Evolutionary conservation across 2,113 vertebrate genomes (phyloP), one percentile per base, ranked within the genome.

Genomic region (Sceloporus undulatus): DNA sequence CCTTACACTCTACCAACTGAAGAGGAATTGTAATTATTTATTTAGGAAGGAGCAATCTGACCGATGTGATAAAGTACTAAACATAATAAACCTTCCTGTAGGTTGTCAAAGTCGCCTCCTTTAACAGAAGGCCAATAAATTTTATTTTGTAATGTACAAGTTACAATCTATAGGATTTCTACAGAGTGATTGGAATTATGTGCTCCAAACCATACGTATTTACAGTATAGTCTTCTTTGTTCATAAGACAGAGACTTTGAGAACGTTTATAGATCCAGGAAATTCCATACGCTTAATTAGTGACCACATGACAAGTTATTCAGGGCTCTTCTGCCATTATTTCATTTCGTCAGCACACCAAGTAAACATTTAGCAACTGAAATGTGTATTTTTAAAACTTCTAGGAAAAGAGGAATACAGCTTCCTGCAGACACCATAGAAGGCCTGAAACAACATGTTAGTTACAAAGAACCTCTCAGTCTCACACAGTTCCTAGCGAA

Each of bases 401-500:
- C 29, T 76, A 99, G 98, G 95, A 97, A 97, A 95, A 97, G 98
- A 38, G 96, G 97, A 3, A 96, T 98, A 62, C 0, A 21, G 18
- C 97, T 99, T 9, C 96, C 96, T 0, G 97, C 91, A 0, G 11
- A 95, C 23, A 97, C 96, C 0, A 94, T 85, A 0, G 95, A 97
- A 70, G 96, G 92, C 5, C 95, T 99, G 93, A 85, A 75, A 29
- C 2, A 91, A 1, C 77, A 90, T 10, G 91, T 98, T 13, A 95
- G 97, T 59, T 85, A 98, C 56, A 29, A 94, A 2, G 1, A 94
- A 8, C 98, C 99, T 0, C 83, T 88, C 65, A 96, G 91, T 3
- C 97, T 99, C 70, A 96, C 97, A 0, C 40, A 9, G 0, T 99
- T 99, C 95, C 93, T 99, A 82, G 85, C 86, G 42, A 99, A 98